Evolutionary conservation across 37 sponge, comb jelly and placozoan genomes (phyloP).

Genomic region (Ianthella basta): DNA sequence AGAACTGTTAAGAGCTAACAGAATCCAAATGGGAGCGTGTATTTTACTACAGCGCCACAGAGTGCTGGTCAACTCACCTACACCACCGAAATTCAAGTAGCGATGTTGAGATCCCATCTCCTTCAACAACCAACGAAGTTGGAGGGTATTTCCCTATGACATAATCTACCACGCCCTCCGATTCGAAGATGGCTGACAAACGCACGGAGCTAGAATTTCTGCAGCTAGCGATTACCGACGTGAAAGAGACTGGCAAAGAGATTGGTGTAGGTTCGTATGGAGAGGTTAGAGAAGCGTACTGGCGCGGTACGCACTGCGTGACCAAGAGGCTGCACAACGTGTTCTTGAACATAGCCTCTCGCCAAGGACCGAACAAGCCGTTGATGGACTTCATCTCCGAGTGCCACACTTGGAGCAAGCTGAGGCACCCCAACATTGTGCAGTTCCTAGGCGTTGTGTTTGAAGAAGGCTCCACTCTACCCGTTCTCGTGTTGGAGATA

Average conservation of each 20-base stretch:
- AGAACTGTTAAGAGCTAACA: too few species aligned
- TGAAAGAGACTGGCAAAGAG: conserved; percentile 4
- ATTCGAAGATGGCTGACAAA: not conserved
- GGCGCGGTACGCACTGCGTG: not conserved
- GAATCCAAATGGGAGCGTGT: too few species aligned
- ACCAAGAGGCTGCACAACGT: conserved; percentile 15
- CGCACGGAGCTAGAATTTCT: not conserved
- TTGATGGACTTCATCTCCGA: conserved; percentile 12
- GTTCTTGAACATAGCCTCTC: not conserved
- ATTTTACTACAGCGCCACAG: too few species aligned
- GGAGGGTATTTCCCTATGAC: too few species aligned
- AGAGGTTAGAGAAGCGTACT: not conserved
- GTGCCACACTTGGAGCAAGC: conserved; percentile 21
- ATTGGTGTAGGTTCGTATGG: conserved; percentile 13
- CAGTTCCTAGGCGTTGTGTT: conserved; percentile 5
- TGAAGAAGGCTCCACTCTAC: not conserved
- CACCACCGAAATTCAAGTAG: too few species aligned
- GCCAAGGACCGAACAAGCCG: not conserved
- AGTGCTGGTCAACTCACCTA: too few species aligned
- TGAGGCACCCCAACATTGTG: conserved; percentile 24
- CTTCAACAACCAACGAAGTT: too few species aligned
- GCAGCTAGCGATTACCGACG: not conserved
- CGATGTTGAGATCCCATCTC: too few species aligned
- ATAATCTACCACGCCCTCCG: not conserved
- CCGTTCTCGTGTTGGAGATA: conserved; percentile 22